Evolutionary conservation across 2,113 vertebrate species (phyloP).

Genomic region (Pungitius pungitius): DNA sequence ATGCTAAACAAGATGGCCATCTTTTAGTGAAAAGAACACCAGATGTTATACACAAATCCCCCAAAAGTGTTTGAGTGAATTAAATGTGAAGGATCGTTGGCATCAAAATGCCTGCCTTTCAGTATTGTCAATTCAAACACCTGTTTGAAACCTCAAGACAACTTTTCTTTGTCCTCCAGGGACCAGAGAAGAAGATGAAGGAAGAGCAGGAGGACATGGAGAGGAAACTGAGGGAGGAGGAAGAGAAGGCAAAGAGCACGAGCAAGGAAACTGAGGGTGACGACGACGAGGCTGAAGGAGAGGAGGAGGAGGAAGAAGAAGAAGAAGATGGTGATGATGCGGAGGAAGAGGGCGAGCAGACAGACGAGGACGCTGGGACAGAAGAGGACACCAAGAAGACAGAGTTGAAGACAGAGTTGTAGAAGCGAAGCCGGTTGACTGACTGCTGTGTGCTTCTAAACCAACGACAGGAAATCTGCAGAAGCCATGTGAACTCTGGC

Average conservation of each 20-base stretch:
- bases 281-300: slow-evolving; percentile 69
- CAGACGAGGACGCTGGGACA: slow-evolving; percentile 21
- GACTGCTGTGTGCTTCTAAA: slow-evolving; percentile 30
- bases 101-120: not conserved
- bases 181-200: slow-evolving; percentile 77
- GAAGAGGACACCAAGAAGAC: slow-evolving; percentile 32
- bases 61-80: not conserved
- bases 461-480: not conserved
- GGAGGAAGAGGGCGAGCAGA: slow-evolving; percentile 31
- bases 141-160: not conserved
- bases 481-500: slow-evolving; percentile 45
- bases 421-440: slow-evolving; percentile 11
- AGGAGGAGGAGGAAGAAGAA: slow-evolving; percentile 1
- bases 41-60: not conserved
- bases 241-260: slow-evolving; percentile 78
- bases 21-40: not conserved
- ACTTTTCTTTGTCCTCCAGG: slow-evolving; percentile 26
- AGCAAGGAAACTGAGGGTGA: slow-evolving; percentile 54
- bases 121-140: not conserved
- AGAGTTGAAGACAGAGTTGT: slow-evolving; percentile 80
- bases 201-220: slow-evolving; percentile 64
- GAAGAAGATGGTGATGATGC: slow-evolving; percentile 17
- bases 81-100: not conserved
- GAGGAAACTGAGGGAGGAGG: slow-evolving; percentile 68
- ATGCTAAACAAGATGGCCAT: not conserved